Evolutionary conservation across 2,888 invertebrate species (phyloP).

Genomic region (Amiota minor): DNA sequence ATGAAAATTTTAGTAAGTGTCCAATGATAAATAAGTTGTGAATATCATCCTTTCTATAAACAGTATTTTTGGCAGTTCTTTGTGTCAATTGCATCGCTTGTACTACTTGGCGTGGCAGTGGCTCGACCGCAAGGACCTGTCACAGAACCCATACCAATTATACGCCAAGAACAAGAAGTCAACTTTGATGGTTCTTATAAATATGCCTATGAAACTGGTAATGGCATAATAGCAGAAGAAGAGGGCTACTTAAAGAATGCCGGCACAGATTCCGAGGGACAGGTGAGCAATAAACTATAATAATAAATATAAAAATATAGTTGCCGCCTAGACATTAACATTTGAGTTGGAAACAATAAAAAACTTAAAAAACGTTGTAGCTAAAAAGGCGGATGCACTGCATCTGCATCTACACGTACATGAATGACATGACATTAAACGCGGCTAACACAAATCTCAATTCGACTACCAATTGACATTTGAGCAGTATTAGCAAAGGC

Average conservation of each 20-base stretch:
- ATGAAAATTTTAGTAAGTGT: slow-evolving; percentile 59
- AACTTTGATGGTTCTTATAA: slow-evolving; percentile 80
- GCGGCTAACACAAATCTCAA: slow-evolving; percentile 33
- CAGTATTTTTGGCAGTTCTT: neutral
- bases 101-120: slow-evolving; percentile 34
- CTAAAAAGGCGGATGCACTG: slow-evolving; percentile 14
- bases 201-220: slow-evolving; percentile 76
- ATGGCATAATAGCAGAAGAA: slow-evolving; percentile 77
- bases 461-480: slow-evolving; percentile 50
- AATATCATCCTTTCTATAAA: no score
- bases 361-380: neutral
- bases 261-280: slow-evolving; percentile 75
- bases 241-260: slow-evolving; percentile 77
- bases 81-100: slow-evolving; percentile 30
- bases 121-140: slow-evolving; percentile 70
- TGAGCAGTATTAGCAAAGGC: slow-evolving; percentile 33
- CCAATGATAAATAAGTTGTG: neutral
- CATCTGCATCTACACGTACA: slow-evolving; percentile 1
- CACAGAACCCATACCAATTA: slow-evolving; percentile 79
- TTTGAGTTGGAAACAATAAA: neutral
- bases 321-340: slow-evolving; percentile 9
- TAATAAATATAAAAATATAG: neutral
- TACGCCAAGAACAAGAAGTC: slow-evolving; percentile 80
- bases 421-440: slow-evolving; percentile 36
- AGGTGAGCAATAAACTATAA: slow-evolving; percentile 67